Conservation (phyloP, 2,888 invertebrate species). For the Melanotus villosus region DNA sequence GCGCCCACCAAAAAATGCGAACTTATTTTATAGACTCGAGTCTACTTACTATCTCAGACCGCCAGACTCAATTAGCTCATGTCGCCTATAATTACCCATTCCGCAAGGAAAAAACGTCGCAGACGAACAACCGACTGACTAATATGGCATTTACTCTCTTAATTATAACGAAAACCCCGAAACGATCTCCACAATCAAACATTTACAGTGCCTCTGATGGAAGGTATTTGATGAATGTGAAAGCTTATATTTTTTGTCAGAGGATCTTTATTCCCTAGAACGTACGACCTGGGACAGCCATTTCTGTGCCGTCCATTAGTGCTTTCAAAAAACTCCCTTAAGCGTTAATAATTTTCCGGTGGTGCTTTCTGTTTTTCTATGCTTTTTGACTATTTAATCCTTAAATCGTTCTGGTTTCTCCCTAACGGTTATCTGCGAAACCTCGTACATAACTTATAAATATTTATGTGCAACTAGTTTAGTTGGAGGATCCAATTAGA, state of each 20-base stretch:
- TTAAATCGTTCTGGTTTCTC: neutral
- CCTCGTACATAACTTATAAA: neutral
- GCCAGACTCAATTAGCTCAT: constrained; percentile 10
- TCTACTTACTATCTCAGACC: constrained; percentile 11
- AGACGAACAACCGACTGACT: too few relatives aligned
- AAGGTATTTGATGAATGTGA: constrained; percentile 20
- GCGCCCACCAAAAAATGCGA: too few relatives aligned
- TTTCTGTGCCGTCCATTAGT: constrained; percentile 24
- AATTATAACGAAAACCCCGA: constrained; percentile 1
- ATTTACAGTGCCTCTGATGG: neutral
- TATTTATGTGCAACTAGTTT: constrained; percentile 8
- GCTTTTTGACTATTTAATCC: constrained; percentile 9
- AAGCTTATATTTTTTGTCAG: constrained; percentile 14
- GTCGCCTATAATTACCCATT: constrained; percentile 24
- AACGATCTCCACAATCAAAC: neutral
- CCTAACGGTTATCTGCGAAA: neutral
- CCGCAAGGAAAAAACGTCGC: constrained; percentile 5
- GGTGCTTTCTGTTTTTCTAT: constrained; percentile 3
- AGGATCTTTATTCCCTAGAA: constrained; percentile 19
- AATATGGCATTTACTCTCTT: constrained; percentile 13
- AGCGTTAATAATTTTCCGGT: constrained; percentile 29
- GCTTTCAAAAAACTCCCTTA: constrained; percentile 27
- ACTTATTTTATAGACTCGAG: constrained; percentile 9
- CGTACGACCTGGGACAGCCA: constrained; percentile 17
- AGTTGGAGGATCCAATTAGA: constrained; percentile 17